These are phyloP conservation scores for Noctua pronuba DNA, from an alignment of 2,888 invertebrate species.

Conservation along the genomic window DNA sequence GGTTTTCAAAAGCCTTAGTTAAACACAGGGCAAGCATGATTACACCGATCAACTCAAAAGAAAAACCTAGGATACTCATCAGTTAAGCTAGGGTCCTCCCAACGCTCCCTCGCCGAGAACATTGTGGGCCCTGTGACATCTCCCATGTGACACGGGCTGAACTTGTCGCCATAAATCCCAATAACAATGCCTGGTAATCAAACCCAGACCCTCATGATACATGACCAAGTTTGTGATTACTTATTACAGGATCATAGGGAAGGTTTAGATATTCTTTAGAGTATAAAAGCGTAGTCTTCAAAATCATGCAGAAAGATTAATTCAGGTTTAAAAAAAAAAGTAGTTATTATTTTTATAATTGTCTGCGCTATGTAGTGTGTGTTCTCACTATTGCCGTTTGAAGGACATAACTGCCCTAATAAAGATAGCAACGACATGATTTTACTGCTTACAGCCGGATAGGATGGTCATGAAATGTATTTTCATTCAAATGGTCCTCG, in stretches of 20 bases:
- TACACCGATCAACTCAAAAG: not conserved
- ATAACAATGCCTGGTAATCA: conserved; percentile 47
- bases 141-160: conserved; percentile 35
- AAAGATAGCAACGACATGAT: conserved; percentile 56
- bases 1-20: not conserved
- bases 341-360: not conserved
- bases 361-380: not conserved
- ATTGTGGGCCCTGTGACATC: conserved; percentile 1
- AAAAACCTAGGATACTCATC: not conserved
- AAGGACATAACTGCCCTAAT: conserved; percentile 47
- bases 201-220: conserved; percentile 39
- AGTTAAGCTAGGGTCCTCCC: conserved; percentile 4
- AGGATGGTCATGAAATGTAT: conserved; percentile 54
- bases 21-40: no score
- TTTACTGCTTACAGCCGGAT: conserved; percentile 51
- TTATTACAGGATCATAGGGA: conserved; percentile 5
- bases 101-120: not conserved
- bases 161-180: conserved; percentile 49
- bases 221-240: conserved; percentile 17
- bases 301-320: not conserved
- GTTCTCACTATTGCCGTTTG: conserved; percentile 16
- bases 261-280: not conserved
- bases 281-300: not conserved
- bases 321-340: not conserved
- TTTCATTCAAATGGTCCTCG: conserved; percentile 60